Percentiles rank a stretch among this genome's conserved stretches.
These are phyloP conservation scores for Sminthurinus aureus DNA, from an alignment of 2,888 invertebrate species.

Conservation along the genomic window DNA sequence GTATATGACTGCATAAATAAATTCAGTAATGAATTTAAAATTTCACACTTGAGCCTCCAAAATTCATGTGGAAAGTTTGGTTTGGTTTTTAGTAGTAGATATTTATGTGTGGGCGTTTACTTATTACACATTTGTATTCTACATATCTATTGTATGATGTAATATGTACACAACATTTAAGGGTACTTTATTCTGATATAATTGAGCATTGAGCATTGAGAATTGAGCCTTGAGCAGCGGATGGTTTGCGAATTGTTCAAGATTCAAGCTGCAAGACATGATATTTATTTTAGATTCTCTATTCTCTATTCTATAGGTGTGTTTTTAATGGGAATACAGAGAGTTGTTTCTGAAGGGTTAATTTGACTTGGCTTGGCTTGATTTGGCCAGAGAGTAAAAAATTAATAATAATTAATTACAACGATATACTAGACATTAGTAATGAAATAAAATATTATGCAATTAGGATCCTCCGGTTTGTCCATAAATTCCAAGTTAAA, in stretches of 20 bases:
- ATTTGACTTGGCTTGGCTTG: neutral
- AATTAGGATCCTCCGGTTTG: conserved; percentile 20
- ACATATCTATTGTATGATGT: neutral
- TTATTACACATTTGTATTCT: no score
- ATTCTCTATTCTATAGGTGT: no score
- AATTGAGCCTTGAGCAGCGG: neutral
- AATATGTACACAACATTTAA: neutral
- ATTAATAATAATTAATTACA: conserved; percentile 8
- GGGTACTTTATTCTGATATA: no score
- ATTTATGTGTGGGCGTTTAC: neutral
- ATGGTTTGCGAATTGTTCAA: no score
- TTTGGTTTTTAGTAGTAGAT: neutral
- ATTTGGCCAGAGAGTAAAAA: neutral
- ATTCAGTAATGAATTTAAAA: conserved; percentile 12
- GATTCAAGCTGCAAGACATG: no score
- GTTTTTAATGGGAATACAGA: neutral
- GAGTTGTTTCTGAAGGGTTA: neutral
- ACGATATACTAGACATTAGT: neutral
- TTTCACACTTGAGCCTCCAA: neutral
- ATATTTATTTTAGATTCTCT: no score
- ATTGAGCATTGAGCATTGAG: neutral
- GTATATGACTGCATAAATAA: conserved; percentile 5
- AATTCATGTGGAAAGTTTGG: neutral
- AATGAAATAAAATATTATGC: conserved; percentile 31
- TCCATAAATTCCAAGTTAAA: conserved; percentile 10